Conservation (phyloP, 2,888 invertebrate species). For the Drosophila anomalipes region DNA sequence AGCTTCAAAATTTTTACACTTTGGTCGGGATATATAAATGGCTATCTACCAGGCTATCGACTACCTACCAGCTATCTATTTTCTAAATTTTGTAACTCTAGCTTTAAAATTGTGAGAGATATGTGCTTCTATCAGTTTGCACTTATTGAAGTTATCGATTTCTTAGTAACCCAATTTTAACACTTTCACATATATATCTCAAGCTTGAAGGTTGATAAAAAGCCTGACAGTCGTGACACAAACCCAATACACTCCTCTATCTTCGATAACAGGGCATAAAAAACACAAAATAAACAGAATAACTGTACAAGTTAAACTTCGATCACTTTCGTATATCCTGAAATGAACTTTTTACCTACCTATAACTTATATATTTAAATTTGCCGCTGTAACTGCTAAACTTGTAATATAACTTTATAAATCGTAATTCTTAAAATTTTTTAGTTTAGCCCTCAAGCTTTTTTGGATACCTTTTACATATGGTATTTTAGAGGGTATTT, state of each 20-base stretch:
- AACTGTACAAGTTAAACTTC: not conserved
- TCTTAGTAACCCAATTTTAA: not conserved
- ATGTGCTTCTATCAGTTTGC: not conserved
- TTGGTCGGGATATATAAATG: not conserved
- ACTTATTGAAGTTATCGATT: not conserved
- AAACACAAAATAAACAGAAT: not conserved
- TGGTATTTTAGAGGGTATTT: slow-evolving; percentile 7
- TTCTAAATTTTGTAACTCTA: not conserved
- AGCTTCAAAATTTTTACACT: too few relatives aligned
- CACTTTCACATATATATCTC: not conserved
- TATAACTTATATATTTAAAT: not conserved
- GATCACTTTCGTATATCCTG: not conserved
- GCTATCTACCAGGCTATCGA: not conserved
- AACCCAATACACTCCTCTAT: not conserved
- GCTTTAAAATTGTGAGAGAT: not conserved
- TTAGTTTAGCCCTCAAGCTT: not conserved
- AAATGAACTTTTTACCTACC: not conserved
- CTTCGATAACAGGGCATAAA: not conserved
- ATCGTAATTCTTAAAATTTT: not conserved
- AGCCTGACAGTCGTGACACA: not conserved
- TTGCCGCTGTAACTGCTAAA: not conserved
- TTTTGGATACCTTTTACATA: not conserved
- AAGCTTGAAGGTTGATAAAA: not conserved
- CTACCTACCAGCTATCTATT: not conserved
- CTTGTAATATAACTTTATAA: not conserved